Percentiles rank a stretch among this genome's conserved stretches.
Evolutionary conservation across 2,113 vertebrate species (phyloP).

Genomic region (Pan troglodytes): DNA sequence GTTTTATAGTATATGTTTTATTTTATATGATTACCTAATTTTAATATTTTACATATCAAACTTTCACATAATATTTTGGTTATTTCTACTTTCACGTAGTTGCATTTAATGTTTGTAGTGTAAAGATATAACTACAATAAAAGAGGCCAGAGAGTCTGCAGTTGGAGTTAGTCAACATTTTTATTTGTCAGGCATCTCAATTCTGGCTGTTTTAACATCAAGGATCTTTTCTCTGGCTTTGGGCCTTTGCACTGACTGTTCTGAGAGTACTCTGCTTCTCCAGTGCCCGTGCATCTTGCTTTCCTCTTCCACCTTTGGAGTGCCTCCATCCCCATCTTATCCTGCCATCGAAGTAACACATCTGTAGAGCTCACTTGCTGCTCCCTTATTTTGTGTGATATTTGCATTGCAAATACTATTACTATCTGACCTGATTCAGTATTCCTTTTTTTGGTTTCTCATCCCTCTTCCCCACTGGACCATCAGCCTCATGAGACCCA

Average conservation of each 20-base stretch:
- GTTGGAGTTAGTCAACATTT: not conserved
- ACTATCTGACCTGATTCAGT: not conserved
- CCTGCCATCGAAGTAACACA: not conserved
- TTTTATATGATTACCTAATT: not conserved
- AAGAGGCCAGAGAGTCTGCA: not conserved
- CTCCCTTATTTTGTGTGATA: not conserved
- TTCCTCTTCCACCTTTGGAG: not conserved
- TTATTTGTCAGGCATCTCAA: not conserved
- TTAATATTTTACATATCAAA: not conserved
- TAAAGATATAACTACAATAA: not conserved
- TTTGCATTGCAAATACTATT: not conserved
- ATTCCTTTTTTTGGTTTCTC: not conserved
- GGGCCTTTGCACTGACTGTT: not conserved
- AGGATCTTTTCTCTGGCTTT: not conserved
- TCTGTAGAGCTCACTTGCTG: not conserved
- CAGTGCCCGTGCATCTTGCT: not conserved
- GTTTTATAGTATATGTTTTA: not conserved
- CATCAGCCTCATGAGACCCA: not conserved
- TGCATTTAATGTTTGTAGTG: not conserved
- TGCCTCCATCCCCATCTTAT: not conserved
- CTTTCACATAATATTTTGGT: not conserved
- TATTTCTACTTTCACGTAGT: not conserved
- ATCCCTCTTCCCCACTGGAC: not conserved
- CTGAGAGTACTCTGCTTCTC: not conserved
- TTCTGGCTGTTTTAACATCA: not conserved